Base-by-base conservation (phyloP, 2,888 invertebrate genomes). In the Protonemura montana region DNA sequence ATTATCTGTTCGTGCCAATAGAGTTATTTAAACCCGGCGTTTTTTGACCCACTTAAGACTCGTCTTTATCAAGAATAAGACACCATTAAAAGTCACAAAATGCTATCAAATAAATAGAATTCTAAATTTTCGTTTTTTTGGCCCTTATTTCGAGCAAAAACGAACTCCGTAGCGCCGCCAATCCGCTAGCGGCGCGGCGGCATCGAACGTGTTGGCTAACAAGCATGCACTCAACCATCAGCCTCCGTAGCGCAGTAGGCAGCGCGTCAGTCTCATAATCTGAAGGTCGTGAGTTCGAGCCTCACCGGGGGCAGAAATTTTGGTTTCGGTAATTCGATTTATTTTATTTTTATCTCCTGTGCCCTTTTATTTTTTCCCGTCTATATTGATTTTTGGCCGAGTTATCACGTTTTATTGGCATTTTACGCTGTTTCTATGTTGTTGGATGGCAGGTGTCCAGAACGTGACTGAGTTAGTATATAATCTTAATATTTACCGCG, bases 201-300 rank as follows among this genome's bases (percentile, higher is more conserved):
- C 10, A 59, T 59, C 13, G 59, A 59, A 59, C 59, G 16, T 59
- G 59, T 59, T 59, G 13, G 59, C 21, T 21, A 59, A 21, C 13
- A 16, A 59, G 6, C 21, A 21, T 10, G 16, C 13, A 2, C 1
- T 13, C 2, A 21, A 21, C 3, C 59, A 59, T 59, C 59, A 59
- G 87, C 87, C 86, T 87, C 87, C 85, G 87, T 87, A 87, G 87
- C 86, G 87, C 87, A 87, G 87, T 86, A 85, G 87, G 87, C 87
- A 87, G 87, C 87, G 86, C 87, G 87, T 87, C 86, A 87, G 87
- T 88, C 87, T 88, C 88, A 88, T 88, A 88, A 88, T 88, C 87
- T 88, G 87, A 88, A 88, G 88, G 88, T 88, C 88, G 88, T 88
- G 88, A 88, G 88, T 88, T 88, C 88, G 87, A 88, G 87, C 88